Conservation (phyloP, 2,888 invertebrate species). For the Meteorus colon region DNA sequence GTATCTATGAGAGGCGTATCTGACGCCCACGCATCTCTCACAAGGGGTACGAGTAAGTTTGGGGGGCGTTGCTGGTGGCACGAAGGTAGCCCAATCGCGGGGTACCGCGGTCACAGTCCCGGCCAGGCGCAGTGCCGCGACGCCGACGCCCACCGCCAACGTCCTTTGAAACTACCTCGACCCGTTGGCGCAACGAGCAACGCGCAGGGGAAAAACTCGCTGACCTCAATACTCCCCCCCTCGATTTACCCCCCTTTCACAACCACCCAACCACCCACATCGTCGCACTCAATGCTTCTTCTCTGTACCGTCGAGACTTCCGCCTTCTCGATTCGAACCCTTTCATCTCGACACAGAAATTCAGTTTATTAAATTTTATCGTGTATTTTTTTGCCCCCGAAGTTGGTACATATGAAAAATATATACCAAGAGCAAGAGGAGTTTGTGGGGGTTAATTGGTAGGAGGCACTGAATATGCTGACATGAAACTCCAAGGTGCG, state of each 20-base stretch:
- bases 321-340: constrained; percentile 33
- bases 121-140: constrained; percentile 66
- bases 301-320: constrained; percentile 33
- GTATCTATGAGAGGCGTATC: constrained; percentile 65
- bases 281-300: constrained; percentile 39
- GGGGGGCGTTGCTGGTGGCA: constrained; percentile 70
- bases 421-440: neutral
- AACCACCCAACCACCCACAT: constrained; percentile 49
- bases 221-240: constrained; percentile 66
- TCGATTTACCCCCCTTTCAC: constrained; percentile 43
- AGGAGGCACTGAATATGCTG: neutral
- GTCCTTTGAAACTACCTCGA: constrained; percentile 37
- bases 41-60: constrained; percentile 63
- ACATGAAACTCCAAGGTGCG: constrained; percentile 1
- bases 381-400: constrained; percentile 9
- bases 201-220: constrained; percentile 71
- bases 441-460: constrained; percentile 7
- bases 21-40: constrained; percentile 70
- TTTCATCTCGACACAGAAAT: constrained; percentile 29
- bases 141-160: constrained; percentile 43
- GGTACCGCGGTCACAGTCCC: constrained; percentile 65
- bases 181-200: constrained; percentile 56
- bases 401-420: neutral
- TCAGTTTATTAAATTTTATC: constrained; percentile 29
- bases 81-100: constrained; percentile 68